Evolutionary conservation across 1,140 invertebrate genomes (phyloP).

Genomic region (Mesaphorura yosii): DNA sequence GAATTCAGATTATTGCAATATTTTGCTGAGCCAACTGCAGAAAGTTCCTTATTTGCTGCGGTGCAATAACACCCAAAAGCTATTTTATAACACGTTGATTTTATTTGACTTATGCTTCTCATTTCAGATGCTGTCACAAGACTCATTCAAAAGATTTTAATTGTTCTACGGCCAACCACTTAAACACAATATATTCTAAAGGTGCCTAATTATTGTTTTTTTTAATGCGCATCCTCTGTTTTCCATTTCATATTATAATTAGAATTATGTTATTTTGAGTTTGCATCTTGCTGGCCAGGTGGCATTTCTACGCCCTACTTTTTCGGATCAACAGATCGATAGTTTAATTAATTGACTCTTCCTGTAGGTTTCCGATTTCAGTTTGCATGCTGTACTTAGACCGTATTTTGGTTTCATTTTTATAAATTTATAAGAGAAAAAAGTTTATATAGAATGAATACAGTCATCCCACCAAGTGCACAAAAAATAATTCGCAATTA

Average conservation of each 20-base stretch:
- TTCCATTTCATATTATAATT: not conserved
- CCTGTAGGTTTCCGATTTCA: no score
- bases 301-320: no score
- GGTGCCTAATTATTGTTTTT: not conserved
- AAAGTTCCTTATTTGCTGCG: not conserved
- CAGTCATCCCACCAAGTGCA: no score
- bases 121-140: constrained; percentile 33
- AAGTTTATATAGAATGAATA: no score
- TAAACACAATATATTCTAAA: constrained; percentile 2
- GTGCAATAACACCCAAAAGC: not conserved
- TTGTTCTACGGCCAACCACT: constrained; percentile 34
- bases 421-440: no score
- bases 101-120: constrained; percentile 11
- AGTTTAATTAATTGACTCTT: no score
- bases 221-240: not conserved
- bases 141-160: constrained; percentile 36
- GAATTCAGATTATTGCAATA: not conserved
- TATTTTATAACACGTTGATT: not conserved
- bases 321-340: no score
- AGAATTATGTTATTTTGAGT: no score
- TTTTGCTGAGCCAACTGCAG: not conserved
- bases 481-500: no score
- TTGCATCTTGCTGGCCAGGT: no score
- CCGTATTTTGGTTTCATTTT: no score
- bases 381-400: no score